These are phyloP conservation scores for Salminus brasiliensis DNA, from an alignment of 2,113 vertebrate species.

Conservation along the genomic window DNA sequence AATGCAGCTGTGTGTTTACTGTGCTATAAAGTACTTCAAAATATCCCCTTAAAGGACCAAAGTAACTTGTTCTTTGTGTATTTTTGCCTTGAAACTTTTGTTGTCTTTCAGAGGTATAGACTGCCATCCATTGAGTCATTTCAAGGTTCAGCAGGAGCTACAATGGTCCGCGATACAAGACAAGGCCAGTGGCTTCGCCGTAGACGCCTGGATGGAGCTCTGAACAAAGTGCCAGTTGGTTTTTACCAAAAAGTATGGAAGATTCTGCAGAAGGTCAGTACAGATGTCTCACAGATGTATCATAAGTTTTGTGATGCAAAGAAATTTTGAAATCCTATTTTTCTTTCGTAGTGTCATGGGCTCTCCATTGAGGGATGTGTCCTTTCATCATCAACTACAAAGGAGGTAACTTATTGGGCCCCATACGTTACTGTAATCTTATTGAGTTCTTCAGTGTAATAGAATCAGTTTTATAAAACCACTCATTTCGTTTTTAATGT, in stretches of 20 bases:
- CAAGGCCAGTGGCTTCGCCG: conserved; percentile 95
- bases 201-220: conserved; percentile 89
- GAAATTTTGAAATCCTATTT: neutral
- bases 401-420: no score
- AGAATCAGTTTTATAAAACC: no score
- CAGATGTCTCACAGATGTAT: neutral
- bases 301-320: neutral
- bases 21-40: neutral
- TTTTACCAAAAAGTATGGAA: conserved; percentile 98
- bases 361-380: conserved; percentile 93
- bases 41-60: neutral
- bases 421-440: no score
- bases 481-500: neutral
- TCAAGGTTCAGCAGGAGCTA: conserved; percentile 61
- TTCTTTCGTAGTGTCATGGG: conserved; percentile 86
- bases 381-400: conserved; percentile 92
- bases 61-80: neutral
- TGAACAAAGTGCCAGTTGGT: conserved; percentile 92
- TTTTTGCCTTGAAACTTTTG: neutral
- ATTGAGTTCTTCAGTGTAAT: no score
- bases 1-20: no score
- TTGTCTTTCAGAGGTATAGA: conserved; percentile 65
- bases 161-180: conserved; percentile 73
- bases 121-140: conserved; percentile 70
- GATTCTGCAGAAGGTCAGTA: conserved; percentile 90